A percentile compares a stretch with the other conserved stretches of the same genome.
Conservation (phyloP, 2,888 invertebrate species). For the Cantharis flavilabris region DNA sequence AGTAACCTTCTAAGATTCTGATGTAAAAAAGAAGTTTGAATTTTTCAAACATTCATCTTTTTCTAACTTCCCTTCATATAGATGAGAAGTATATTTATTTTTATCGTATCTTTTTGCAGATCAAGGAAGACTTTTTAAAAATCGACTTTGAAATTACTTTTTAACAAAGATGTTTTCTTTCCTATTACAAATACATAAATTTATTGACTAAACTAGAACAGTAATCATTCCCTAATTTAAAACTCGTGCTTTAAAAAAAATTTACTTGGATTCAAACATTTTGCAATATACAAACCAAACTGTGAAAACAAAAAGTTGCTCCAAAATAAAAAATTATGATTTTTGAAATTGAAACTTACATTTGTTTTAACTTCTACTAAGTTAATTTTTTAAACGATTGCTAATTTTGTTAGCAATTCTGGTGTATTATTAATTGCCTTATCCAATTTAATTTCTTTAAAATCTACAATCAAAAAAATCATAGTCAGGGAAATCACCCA, state of each 20-base stretch:
- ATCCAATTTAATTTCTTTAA: not conserved
- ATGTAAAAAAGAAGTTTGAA: too few species aligned
- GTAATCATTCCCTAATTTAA: not conserved
- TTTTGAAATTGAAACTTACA: not conserved
- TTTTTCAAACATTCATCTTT: too few species aligned
- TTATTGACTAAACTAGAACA: too few species aligned
- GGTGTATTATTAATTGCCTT: not conserved
- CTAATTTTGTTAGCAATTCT: not conserved
- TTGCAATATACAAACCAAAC: not conserved
- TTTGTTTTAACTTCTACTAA: not conserved
- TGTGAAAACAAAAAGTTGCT: not conserved
- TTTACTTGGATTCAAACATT: not conserved
- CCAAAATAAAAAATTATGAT: not conserved
- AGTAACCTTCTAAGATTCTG: too few species aligned
- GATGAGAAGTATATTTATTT: too few species aligned
- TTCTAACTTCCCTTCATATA: too few species aligned
- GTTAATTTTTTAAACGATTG: not conserved
- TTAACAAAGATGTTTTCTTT: too few species aligned
- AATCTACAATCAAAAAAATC: not conserved
- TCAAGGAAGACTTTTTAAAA: too few species aligned
- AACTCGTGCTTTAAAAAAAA: too few species aligned
- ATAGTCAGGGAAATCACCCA: not conserved
- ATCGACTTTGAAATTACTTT: too few species aligned
- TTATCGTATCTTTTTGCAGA: too few species aligned
- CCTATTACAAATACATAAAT: too few species aligned